phyloP scores from a whole-genome alignment of 2,797 vertebrate species.

The Martes flavigula region DNA sequence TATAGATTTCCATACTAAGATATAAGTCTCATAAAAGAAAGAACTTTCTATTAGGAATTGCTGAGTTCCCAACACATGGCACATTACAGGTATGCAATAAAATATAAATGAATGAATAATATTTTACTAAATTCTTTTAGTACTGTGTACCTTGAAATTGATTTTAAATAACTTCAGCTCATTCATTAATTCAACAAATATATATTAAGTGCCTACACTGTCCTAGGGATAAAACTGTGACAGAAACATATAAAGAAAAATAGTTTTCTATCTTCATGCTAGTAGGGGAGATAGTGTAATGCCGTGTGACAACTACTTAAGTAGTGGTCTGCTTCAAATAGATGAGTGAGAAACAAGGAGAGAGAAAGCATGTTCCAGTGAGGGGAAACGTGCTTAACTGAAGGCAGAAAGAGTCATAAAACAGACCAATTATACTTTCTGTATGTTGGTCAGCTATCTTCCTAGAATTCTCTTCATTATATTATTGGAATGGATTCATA shows the following conservation, averaged over 20 bases:
- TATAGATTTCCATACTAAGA: neutral
- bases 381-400: neutral
- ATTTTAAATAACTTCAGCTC: neutral
- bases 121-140: slow-evolving; percentile 10
- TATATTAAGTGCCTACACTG: neutral
- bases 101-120: neutral
- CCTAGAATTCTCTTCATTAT: slow-evolving; percentile 4
- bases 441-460: neutral
- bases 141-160: slow-evolving; percentile 12
- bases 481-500: neutral
- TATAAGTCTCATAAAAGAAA: neutral
- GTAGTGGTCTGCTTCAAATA: neutral
- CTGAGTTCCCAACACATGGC: neutral
- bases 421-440: neutral
- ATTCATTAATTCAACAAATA: slow-evolving; percentile 16
- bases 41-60: neutral
- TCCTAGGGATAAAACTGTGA: neutral
- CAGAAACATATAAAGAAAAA: neutral
- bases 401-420: neutral
- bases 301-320: neutral
- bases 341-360: neutral
- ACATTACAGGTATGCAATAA: neutral
- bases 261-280: neutral
- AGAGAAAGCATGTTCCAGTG: neutral
- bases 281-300: neutral